phyloP scores from a whole-genome alignment of 2,113 vertebrate species.

The Anseranas semipalmata region DNA sequence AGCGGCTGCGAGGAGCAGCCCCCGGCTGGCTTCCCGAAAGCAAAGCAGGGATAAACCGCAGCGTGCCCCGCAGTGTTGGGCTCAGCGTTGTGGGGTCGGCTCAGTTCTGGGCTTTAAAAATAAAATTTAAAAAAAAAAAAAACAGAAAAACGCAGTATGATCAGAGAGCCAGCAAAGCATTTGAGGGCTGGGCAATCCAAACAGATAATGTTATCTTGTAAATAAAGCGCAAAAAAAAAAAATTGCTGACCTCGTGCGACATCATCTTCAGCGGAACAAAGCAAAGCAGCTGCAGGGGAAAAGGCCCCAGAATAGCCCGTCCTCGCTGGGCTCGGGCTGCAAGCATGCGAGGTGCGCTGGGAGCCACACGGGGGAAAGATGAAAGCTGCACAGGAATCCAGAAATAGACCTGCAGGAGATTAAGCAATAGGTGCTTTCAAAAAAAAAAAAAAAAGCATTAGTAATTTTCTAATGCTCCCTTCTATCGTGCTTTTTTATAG shows the following conservation, averaged over 20 bases:
- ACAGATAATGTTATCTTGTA: constrained; percentile 17
- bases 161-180: neutral
- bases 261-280: neutral
- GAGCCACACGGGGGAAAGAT: neutral
- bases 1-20: neutral
- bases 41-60: neutral
- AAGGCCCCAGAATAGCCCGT: neutral
- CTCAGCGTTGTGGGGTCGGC: neutral
- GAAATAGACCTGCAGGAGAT: constrained; percentile 20
- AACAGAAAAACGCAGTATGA: neutral
- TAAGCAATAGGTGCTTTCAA: constrained; percentile 33
- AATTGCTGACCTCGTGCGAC: neutral
- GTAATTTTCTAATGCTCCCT: constrained; percentile 28
- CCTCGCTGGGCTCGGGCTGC: neutral
- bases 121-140: neutral
- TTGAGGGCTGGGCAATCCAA: neutral
- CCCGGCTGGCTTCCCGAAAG: neutral
- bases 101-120: neutral
- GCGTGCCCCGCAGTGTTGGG: neutral
- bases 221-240: neutral
- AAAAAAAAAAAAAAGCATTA: neutral
- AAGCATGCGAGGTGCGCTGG: neutral
- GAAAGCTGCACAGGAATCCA: constrained; percentile 46
- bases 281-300: constrained; percentile 15
- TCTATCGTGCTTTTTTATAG: neutral